A percentile compares a stretch with the other conserved stretches of the same genome.
Conservation (phyloP, 2,113 vertebrate genomes). For the Oceanodroma tethys region DNA sequence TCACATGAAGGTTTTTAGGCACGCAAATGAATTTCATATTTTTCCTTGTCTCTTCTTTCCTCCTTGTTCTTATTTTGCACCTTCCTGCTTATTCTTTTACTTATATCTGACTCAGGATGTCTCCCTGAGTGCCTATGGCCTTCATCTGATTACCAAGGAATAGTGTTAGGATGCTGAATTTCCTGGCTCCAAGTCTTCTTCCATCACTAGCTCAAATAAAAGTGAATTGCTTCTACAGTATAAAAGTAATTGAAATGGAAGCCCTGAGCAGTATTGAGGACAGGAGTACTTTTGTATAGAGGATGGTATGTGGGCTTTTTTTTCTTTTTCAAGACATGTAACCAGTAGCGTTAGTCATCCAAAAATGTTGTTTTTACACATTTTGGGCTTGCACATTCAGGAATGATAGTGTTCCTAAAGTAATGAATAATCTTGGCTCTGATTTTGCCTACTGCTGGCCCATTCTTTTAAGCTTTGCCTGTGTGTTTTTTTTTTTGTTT, state of each 20-base stretch:
- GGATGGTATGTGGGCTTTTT: neutral
- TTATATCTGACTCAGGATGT: neutral
- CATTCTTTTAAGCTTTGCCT: neutral
- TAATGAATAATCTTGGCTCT: neutral
- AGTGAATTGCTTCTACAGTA: neutral
- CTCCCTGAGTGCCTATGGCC: too few relatives aligned
- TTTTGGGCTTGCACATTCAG: neutral
- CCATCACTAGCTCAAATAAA: neutral
- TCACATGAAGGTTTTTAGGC: neutral
- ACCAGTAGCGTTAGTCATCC: neutral
- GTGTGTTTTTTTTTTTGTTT: neutral
- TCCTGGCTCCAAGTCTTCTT: neutral
- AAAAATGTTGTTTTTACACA: neutral
- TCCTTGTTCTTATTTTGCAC: neutral
- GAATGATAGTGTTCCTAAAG: neutral
- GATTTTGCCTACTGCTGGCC: neutral
- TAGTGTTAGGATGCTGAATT: neutral
- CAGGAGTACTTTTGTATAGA: neutral
- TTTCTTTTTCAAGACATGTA: neutral
- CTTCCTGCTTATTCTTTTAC: neutral
- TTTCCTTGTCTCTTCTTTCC: neutral
- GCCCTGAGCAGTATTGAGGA: neutral
- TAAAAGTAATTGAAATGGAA: neutral
- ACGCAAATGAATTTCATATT: fast-evolving
- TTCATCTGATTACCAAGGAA: neutral